phyloP scores from a whole-genome alignment of 1,140 invertebrate genomes.

The Adelges cooleyi region DNA sequence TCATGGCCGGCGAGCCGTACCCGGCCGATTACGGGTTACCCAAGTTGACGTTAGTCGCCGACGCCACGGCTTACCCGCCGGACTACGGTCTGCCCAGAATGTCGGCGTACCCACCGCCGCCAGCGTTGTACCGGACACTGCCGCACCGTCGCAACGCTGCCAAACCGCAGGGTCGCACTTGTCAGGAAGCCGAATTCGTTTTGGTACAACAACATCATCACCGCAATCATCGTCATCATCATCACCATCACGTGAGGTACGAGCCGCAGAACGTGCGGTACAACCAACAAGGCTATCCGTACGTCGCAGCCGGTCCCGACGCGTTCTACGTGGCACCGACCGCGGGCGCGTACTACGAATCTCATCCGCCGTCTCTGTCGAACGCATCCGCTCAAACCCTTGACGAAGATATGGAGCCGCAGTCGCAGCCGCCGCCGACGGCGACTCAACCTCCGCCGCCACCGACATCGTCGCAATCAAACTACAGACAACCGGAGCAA shows the following conservation, averaged over 20 bases:
- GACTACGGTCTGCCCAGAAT: constrained; percentile 67
- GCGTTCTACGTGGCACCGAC: constrained; percentile 38
- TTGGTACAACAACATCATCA: constrained; percentile 34
- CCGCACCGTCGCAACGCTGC: constrained; percentile 50
- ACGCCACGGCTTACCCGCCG: constrained; percentile 61
- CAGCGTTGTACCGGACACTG: constrained; percentile 52
- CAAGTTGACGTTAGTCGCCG: constrained; percentile 47
- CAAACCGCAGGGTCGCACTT: constrained; percentile 46
- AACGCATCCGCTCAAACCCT: constrained; percentile 34
- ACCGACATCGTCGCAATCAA: neutral
- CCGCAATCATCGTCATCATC: neutral
- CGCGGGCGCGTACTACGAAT: constrained; percentile 35
- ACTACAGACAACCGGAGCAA: neutral
- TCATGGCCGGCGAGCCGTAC: constrained; percentile 1
- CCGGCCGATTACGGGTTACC: constrained; percentile 52
- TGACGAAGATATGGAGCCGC: constrained; percentile 15
- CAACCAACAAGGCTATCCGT: constrained; percentile 66
- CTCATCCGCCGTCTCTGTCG: constrained; percentile 30
- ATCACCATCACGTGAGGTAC: constrained; percentile 41
- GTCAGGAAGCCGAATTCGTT: constrained; percentile 55
- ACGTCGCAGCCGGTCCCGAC: constrained; percentile 16
- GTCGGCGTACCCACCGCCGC: constrained; percentile 39
- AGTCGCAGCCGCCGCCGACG: neutral
- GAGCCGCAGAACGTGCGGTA: constrained; percentile 50
- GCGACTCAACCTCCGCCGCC: neutral